A percentile compares a stretch with the other conserved stretches of the same genome.
These are phyloP conservation scores for Phyllotreta striolata DNA, from an alignment of 2,888 invertebrate genomes.

Conservation along the genomic window DNA sequence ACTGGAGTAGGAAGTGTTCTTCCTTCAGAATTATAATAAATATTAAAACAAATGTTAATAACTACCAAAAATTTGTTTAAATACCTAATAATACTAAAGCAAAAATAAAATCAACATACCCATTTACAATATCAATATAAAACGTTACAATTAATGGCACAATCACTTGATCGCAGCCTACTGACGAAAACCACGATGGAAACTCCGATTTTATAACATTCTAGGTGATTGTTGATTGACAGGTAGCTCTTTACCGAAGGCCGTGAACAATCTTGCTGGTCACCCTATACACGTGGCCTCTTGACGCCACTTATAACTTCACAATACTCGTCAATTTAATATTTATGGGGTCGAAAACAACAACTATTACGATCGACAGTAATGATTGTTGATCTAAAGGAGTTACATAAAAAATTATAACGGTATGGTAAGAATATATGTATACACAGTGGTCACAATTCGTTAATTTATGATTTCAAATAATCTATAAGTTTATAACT, in stretches of 20 bases:
- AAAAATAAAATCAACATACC: neutral
- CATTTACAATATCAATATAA: too few relatives aligned
- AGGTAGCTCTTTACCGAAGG: conserved; percentile 46
- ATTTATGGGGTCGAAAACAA: conserved; percentile 11
- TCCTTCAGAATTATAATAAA: conserved; percentile 46
- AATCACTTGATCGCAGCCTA: neutral
- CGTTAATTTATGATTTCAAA: too few relatives aligned
- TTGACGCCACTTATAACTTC: conserved; percentile 47
- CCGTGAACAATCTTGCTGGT: conserved; percentile 33
- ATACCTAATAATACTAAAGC: too few relatives aligned
- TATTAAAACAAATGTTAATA: neutral
- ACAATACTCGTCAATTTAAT: conserved; percentile 51
- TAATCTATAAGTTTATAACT: too few relatives aligned
- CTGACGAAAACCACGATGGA: conserved; percentile 1
- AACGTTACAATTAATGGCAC: conserved; percentile 2
- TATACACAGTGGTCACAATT: neutral
- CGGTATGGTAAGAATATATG: neutral
- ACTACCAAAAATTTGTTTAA: too few relatives aligned
- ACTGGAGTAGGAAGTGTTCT: conserved; percentile 70
- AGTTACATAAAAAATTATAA: conserved; percentile 18
- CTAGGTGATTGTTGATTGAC: conserved; percentile 48
- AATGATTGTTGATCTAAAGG: conserved; percentile 42
- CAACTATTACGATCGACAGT: conserved; percentile 1
- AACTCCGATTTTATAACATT: conserved; percentile 46
- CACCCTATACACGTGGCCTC: conserved; percentile 47